Conservation (phyloP, 2,797 vertebrate genomes). For the Coreius guichenoti region DNA sequence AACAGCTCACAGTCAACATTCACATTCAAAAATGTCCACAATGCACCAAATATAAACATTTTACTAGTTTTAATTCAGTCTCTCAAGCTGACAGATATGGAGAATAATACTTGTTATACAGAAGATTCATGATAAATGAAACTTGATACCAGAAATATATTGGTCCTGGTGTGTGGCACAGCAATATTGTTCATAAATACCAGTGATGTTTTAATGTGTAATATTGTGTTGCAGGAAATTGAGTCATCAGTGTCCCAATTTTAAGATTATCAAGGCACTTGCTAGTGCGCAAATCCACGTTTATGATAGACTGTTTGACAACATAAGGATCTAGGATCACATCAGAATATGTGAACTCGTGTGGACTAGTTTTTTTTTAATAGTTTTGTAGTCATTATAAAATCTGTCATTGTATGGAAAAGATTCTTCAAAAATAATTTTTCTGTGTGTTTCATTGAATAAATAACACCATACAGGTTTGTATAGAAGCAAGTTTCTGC, state of each 20-base stretch:
- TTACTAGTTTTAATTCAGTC: not conserved
- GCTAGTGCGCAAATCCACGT: not conserved
- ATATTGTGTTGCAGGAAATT: conserved; percentile 8
- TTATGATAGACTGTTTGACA: not conserved
- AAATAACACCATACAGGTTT: not conserved
- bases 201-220: not conserved
- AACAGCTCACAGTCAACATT: not conserved
- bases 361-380: not conserved
- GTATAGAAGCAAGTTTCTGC: not conserved
- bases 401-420: not conserved
- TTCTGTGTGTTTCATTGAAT: not conserved
- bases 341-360: not conserved
- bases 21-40: not conserved
- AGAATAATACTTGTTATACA: no score
- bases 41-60: not conserved
- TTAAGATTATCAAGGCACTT: not conserved
- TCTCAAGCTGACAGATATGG: conserved; percentile 2
- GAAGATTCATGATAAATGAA: not conserved
- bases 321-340: not conserved
- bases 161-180: no score
- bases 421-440: no score
- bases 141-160: not conserved
- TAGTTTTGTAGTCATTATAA: not conserved
- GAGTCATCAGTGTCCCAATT: conserved; percentile 6
- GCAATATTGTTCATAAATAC: not conserved